These are phyloP conservation scores for Equus przewalskii DNA, from an alignment of 2,113 vertebrate genomes.

Conservation along the genomic window DNA sequence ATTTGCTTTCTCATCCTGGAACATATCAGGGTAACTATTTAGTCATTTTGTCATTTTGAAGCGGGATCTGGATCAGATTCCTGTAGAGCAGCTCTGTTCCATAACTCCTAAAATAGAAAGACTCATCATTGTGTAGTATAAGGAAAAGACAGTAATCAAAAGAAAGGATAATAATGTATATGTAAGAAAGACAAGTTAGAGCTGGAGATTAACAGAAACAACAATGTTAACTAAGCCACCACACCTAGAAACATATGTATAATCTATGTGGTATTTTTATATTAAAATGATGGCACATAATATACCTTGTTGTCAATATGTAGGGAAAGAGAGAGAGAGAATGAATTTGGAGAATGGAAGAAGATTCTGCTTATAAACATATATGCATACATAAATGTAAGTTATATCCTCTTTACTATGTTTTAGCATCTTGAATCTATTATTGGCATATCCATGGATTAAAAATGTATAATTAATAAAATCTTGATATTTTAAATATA, in stretches of 20 bases:
- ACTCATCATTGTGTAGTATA: not conserved
- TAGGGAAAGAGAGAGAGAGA: not conserved
- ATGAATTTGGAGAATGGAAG: not conserved
- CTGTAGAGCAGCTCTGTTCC: not conserved
- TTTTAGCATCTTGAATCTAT: conserved; percentile 49
- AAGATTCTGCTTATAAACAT: not conserved
- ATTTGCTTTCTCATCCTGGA: conserved; percentile 29
- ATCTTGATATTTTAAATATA: conserved; percentile 30
- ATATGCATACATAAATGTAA: not conserved
- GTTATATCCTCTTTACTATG: not conserved
- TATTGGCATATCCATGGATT: not conserved
- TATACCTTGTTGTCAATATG: not conserved
- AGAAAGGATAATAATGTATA: not conserved
- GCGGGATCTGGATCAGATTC: not conserved
- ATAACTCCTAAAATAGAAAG: not conserved
- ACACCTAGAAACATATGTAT: not conserved
- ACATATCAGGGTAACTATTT: not conserved
- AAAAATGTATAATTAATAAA: conserved; percentile 42
- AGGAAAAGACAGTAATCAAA: not conserved
- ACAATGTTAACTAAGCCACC: not conserved
- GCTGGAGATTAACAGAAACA: not conserved
- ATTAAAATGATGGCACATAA: not conserved
- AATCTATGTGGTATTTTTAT: not conserved
- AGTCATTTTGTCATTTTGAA: not conserved
- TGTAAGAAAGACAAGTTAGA: not conserved